Evolutionary conservation across 30 jellyfish, hydroid and myxozoan species (phyloP).

Genomic region (Catostylus mosaicus): DNA sequence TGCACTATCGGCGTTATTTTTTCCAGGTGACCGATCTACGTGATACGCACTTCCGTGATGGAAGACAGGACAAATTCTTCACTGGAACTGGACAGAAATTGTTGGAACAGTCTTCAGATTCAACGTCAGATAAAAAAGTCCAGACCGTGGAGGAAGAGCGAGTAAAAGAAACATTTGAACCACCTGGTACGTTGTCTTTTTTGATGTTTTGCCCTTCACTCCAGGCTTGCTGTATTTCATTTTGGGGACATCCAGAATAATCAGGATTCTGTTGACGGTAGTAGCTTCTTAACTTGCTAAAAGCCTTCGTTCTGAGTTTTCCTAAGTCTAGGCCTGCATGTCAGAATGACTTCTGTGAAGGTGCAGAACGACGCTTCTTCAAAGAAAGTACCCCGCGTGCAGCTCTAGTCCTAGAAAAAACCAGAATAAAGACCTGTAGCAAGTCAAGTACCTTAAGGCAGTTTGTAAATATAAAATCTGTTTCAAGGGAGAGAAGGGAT

Average conservation of each 20-base stretch:
- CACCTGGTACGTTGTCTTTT: slow-evolving; percentile 41
- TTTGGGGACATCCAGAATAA: not conserved
- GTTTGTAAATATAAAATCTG: too few relatives aligned
- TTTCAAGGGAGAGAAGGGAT: too few relatives aligned
- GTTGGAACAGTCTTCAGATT: slow-evolving; percentile 19
- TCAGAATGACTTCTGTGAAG: too few relatives aligned
- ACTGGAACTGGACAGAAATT: slow-evolving; percentile 84
- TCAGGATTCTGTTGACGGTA: not conserved
- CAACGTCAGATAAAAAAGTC: slow-evolving; percentile 15
- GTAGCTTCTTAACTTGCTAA: not conserved
- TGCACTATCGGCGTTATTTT: too few relatives aligned
- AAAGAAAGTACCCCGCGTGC: too few relatives aligned
- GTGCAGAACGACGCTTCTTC: too few relatives aligned
- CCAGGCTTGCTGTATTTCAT: not conserved
- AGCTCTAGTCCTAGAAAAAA: too few relatives aligned
- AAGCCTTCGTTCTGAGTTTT: too few relatives aligned
- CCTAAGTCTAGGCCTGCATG: too few relatives aligned
- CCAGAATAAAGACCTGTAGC: too few relatives aligned
- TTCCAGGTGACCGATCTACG: slow-evolving; percentile 77
- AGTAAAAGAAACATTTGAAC: slow-evolving; percentile 40
- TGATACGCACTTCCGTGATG: slow-evolving; percentile 64
- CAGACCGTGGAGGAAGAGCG: slow-evolving; percentile 28
- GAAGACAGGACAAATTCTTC: slow-evolving; percentile 69
- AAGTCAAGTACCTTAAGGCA: too few relatives aligned
- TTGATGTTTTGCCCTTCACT: not conserved